Conservation (phyloP, 1,140 invertebrate species). For the Drosophila punjabiensis region DNA sequence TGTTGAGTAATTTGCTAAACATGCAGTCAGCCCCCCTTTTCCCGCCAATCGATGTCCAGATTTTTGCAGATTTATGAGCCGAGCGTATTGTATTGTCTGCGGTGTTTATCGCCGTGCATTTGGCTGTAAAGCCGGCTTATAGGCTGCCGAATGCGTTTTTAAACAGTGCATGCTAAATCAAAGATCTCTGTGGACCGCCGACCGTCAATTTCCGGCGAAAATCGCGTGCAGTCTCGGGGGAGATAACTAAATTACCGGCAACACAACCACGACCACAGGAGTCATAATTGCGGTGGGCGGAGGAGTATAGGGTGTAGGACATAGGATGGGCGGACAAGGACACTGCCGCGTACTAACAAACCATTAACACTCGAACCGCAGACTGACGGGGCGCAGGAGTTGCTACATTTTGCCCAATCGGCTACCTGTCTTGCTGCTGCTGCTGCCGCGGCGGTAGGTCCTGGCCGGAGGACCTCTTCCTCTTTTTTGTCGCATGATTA, state of each 20-base stretch:
- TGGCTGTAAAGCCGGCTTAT: conserved; percentile 56
- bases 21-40: conserved; percentile 25
- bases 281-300: conserved; percentile 60
- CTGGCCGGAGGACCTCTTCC: conserved; percentile 8
- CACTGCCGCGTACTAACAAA: conserved; percentile 67
- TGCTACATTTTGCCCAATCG: conserved; percentile 2
- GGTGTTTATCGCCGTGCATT: conserved; percentile 51
- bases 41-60: conserved; percentile 36
- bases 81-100: conserved; percentile 46
- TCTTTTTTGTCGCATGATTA: conserved; percentile 75
- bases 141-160: conserved; percentile 77
- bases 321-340: conserved; percentile 24
- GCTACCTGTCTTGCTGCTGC: conserved; percentile 60
- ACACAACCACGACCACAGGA: conserved; percentile 30
- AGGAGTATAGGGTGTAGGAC: neutral
- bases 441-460: conserved; percentile 64
- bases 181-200: conserved; percentile 70
- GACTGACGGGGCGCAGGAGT: conserved; percentile 26
- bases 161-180: conserved; percentile 79
- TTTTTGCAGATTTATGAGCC: conserved; percentile 52
- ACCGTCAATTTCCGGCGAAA: conserved; percentile 73
- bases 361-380: conserved; percentile 82
- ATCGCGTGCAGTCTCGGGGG: conserved; percentile 37
- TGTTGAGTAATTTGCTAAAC: conserved; percentile 83
- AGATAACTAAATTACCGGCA: conserved; percentile 77